These are phyloP conservation scores for Zaprionus kolodkinae DNA, from an alignment of 1,140 invertebrate species.

Conservation along the genomic window DNA sequence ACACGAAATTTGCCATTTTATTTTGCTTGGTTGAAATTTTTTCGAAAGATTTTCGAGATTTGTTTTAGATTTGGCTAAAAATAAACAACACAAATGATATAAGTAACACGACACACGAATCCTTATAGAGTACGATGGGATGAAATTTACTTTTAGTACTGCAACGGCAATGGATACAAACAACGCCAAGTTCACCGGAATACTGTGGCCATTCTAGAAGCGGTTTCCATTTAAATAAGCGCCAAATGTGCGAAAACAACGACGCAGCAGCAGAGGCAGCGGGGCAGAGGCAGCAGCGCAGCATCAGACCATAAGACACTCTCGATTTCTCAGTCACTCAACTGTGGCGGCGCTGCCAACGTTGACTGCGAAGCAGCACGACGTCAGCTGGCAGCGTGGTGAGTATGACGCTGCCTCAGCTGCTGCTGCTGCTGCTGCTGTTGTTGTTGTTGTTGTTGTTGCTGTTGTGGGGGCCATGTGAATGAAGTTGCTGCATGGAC, in stretches of 20 bases:
- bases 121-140: constrained; percentile 4
- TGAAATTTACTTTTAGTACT: constrained; percentile 68
- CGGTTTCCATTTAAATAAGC: constrained; percentile 80
- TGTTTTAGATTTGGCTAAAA: constrained; percentile 47
- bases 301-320: constrained; percentile 60
- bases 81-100: constrained; percentile 42
- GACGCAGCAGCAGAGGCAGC: constrained; percentile 29
- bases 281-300: constrained; percentile 35
- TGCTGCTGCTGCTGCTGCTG: neutral
- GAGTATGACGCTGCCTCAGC: constrained; percentile 18
- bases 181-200: constrained; percentile 82
- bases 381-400: constrained; percentile 35
- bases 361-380: constrained; percentile 2
- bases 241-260: constrained; percentile 62
- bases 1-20: constrained; percentile 78
- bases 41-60: constrained; percentile 30
- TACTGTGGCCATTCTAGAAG: constrained; percentile 83
- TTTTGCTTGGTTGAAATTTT: constrained; percentile 2
- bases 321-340: constrained; percentile 71
- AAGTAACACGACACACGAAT: constrained; percentile 38
- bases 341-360: constrained; percentile 49
- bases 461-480: constrained; percentile 53
- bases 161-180: constrained; percentile 79
- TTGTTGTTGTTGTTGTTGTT: neutral
- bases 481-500: constrained; percentile 70